Base-by-base conservation (phyloP, 2,113 vertebrate genomes). In the Acinonyx jubatus region DNA sequence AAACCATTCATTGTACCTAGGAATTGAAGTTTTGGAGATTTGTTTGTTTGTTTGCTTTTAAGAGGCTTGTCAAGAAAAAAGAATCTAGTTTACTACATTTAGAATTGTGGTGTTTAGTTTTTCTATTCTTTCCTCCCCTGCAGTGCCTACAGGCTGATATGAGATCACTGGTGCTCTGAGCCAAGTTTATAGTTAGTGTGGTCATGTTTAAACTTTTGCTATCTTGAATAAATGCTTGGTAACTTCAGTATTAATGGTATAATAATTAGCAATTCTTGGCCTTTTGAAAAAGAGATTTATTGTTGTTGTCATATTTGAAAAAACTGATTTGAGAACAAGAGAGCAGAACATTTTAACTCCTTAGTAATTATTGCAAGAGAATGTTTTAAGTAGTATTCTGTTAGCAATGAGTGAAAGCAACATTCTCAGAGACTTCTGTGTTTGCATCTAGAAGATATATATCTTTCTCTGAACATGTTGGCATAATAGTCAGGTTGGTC, bases 161-260 rank as follows among this genome's bases (percentile, higher is more conserved):
- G 65, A 98, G 80, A 97, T 98, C 97, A 98, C 80, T 87, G 36
- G 19, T 96, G 33, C 68, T 84, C 66, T 86, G 89, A 95, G 90
- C 89, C 96, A 97, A 95, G 96, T 97, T 95, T 97, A 97, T 95
- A 97, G 48, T 96, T 97, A 96, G 79, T 84, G 29, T 89, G 82
- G 68, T 41, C 74, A 96, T 92, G 84, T 97, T 91, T 97, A 96
- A 96, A 98, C 76, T 96, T 89, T 91, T 85, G 65, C 88, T 96
- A 90, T 96, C 93, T 96, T 97, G 91, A 96, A 82, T 91, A 91
- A 89, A 97, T 94, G 84, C 63, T 95, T 87, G 69, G 55, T 96
- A 86, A 93, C n/a, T 36, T 97, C 89, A 93, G 21, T 90, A 96
- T 96, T 97, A 98, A 94, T 91, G 82, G 48, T 86, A 68, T 96